These are phyloP conservation scores for Loriculus beryllinus DNA, from an alignment of 2,797 vertebrate species.

Conservation along the genomic window DNA sequence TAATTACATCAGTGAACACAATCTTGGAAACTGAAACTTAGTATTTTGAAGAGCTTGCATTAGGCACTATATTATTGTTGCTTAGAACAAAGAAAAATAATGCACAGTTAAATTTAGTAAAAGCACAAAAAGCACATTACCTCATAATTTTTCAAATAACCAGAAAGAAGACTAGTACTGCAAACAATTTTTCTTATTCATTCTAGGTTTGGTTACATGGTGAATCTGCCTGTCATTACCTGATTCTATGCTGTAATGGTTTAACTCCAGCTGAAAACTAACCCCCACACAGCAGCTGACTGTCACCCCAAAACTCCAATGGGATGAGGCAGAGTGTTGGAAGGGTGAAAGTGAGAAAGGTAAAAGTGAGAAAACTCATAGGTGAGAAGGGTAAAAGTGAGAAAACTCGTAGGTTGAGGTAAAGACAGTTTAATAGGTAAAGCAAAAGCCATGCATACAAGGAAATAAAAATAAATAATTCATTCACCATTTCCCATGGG, in stretches of 20 bases:
- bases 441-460: accelerated
- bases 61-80: neutral
- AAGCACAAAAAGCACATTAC: neutral
- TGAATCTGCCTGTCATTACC: neutral
- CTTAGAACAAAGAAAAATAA: neutral
- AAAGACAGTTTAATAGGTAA: neutral
- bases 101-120: neutral
- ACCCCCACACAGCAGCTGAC: accelerated
- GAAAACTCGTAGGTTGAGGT: neutral
- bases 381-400: neutral
- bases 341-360: no score
- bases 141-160: neutral
- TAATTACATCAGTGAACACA: neutral
- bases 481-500: accelerated
- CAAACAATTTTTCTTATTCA: neutral
- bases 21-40: neutral
- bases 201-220: neutral
- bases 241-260: neutral
- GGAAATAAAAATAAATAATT: neutral
- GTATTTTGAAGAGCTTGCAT: neutral
- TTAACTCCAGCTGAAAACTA: neutral
- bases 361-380: neutral
- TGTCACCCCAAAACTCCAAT: neutral
- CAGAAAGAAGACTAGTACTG: neutral
- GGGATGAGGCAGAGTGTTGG: neutral